Conservation (phyloP, 2,113 vertebrate species). For the Gnathonemus longibarbis region DNA sequence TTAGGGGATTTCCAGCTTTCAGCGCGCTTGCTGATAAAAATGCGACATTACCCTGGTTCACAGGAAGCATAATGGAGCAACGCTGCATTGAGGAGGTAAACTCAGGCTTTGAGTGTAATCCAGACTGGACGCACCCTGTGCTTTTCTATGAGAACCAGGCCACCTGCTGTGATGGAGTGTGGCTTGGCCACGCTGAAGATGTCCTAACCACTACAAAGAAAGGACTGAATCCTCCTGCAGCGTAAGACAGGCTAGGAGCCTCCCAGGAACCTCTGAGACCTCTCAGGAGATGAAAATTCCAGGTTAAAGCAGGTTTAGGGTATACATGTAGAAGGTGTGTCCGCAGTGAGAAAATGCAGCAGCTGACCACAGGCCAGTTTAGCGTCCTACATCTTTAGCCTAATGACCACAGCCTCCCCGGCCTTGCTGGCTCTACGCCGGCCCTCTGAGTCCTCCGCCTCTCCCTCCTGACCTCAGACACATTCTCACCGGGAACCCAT, state of each 20-base stretch:
- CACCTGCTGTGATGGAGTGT: background rate
- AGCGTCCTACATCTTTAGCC: background rate
- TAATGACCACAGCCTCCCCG: background rate
- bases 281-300: background rate
- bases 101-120: background rate
- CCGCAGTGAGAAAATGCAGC: background rate
- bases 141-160: background rate
- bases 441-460: background rate
- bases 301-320: too few relatives aligned
- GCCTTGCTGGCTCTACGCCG: background rate
- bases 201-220: background rate
- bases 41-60: slow-evolving; percentile 6
- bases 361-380: background rate
- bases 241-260: background rate
- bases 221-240: background rate
- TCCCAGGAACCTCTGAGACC: background rate
- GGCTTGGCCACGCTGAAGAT: background rate
- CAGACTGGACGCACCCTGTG: background rate
- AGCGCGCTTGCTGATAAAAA: slow-evolving; percentile 2
- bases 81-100: background rate
- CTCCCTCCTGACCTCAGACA: background rate
- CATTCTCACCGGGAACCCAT: background rate
- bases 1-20: slow-evolving; percentile 11
- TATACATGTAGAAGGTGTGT: background rate
- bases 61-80: background rate